A percentile compares a stretch with the other conserved stretches of the same genome.
Conservation (phyloP, 2,888 invertebrate species). For the Horisme vitalbata region DNA sequence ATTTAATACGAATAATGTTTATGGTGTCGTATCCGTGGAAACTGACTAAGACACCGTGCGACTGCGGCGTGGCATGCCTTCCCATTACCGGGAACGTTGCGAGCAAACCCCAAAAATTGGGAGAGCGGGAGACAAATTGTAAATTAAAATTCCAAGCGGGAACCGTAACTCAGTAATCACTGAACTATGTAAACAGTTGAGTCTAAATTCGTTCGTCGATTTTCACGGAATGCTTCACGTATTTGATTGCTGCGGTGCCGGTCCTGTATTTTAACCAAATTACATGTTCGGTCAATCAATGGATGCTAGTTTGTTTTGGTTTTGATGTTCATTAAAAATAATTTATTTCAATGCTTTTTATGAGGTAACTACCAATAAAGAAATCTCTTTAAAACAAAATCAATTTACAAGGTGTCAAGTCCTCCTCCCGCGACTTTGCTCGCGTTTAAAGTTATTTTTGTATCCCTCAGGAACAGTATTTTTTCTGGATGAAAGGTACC, state of each 20-base stretch:
- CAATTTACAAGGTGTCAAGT: no score
- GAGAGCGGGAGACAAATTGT: conserved; percentile 56
- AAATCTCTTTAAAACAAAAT: no score
- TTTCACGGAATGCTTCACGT: conserved; percentile 22
- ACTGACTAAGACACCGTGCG: conserved; percentile 59
- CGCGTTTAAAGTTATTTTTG: no score
- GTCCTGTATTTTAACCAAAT: conserved; percentile 19
- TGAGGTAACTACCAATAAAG: no score
- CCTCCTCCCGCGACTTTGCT: no score
- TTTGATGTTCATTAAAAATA: no score
- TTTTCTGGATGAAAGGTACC: no score
- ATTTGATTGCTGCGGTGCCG: conserved; percentile 20
- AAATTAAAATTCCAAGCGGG: conserved; percentile 67
- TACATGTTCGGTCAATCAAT: conserved; percentile 15
- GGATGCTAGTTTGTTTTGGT: conserved; percentile 10
- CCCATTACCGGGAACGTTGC: conserved; percentile 65
- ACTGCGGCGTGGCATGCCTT: conserved; percentile 59
- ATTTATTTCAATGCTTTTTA: no score
- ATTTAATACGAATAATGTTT: conserved; percentile 54
- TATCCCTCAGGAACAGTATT: no score
- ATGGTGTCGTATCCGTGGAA: conserved; percentile 34
- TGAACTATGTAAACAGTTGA: conserved; percentile 43
- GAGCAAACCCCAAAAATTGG: conserved; percentile 58
- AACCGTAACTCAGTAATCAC: conserved; percentile 40
- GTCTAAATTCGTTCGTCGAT: conserved; percentile 37